These are phyloP conservation scores for Xerus inauris DNA, from an alignment of 2,113 vertebrate genomes.

Conservation along the genomic window DNA sequence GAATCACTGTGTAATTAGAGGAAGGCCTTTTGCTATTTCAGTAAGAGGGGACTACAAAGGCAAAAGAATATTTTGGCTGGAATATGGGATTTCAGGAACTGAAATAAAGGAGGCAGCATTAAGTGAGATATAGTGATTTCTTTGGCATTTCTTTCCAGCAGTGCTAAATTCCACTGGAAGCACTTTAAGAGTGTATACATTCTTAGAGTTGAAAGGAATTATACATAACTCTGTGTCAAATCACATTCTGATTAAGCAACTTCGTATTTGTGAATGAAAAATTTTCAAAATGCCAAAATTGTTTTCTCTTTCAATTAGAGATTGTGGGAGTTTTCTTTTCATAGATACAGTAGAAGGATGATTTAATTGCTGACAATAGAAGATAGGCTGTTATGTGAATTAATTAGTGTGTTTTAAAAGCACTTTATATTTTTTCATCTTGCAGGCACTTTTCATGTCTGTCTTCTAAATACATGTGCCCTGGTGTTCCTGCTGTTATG, in stretches of 20 bases:
- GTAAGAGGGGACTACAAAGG: background rate
- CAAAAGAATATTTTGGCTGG: background rate
- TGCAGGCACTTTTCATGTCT: slow-evolving; percentile 98
- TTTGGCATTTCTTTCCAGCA: background rate
- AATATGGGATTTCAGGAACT: background rate
- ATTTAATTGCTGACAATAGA: background rate
- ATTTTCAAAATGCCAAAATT: background rate
- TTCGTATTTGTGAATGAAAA: background rate
- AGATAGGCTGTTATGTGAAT: background rate
- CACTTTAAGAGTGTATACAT: background rate
- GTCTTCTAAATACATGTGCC: slow-evolving; percentile 99
- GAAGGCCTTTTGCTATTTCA: background rate
- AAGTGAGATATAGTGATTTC: background rate
- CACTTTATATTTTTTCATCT: slow-evolving; percentile 75
- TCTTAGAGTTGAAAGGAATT: background rate
- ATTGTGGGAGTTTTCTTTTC: background rate
- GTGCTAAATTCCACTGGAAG: background rate
- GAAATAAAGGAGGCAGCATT: background rate
- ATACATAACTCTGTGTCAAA: background rate
- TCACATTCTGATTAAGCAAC: background rate
- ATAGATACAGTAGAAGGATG: background rate
- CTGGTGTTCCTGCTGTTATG: slow-evolving; percentile 98
- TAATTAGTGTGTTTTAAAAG: background rate
- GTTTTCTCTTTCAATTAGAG: background rate
- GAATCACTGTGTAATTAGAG: background rate